Evolutionary conservation across 2,113 vertebrate species (phyloP).

Genomic region (Bufo gargarizans): DNA sequence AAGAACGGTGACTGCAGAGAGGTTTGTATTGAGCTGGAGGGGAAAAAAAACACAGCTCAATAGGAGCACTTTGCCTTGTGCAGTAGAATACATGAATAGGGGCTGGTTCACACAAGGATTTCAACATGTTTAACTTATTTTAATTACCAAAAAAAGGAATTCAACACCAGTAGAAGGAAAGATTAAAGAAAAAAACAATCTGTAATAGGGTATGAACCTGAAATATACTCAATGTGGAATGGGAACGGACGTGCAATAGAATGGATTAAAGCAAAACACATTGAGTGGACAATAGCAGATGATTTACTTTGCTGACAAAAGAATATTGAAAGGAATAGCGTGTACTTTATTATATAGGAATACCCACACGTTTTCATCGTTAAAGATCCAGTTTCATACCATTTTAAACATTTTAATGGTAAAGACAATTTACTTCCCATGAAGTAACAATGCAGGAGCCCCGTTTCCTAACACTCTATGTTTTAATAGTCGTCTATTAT

Average conservation of each 20-base stretch:
- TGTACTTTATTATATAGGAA: not conserved
- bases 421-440: no score
- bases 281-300: not conserved
- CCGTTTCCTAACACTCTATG: no score
- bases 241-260: not conserved
- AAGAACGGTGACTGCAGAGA: not conserved
- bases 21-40: not conserved
- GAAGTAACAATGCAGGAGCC: no score
- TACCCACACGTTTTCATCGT: no score
- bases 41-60: conserved; percentile 3
- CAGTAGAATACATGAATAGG: not conserved
- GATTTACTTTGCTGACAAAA: no score
- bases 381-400: no score
- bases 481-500: no score
- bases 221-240: not conserved
- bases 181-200: not conserved
- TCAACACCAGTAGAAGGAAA: not conserved
- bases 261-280: not conserved
- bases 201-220: not conserved
- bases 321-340: not conserved
- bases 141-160: not conserved
- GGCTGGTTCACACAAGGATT: not conserved
- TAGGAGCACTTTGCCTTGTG: not conserved
- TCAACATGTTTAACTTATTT: not conserved
- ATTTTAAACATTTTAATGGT: no score